These are phyloP conservation scores for Stichodactyla helianthus DNA, from an alignment of 64 coral and sea anemone species.

Conservation along the genomic window DNA sequence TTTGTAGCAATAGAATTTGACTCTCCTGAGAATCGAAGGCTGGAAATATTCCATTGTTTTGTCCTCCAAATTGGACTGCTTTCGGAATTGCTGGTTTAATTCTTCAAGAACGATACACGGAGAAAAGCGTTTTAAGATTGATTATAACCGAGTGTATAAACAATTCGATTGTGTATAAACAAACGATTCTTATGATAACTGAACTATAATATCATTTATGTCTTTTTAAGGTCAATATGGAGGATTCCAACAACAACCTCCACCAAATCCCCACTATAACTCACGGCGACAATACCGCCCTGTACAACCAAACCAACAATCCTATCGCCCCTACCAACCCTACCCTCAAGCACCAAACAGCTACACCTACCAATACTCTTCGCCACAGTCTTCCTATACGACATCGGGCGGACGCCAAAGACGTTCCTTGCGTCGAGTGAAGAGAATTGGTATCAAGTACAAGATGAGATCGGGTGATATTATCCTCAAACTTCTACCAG, in stretches of 20 bases:
- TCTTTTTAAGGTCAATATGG: background rate
- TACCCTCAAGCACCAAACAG: conserved; percentile 5
- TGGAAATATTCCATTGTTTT: too few species aligned
- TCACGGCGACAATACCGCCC: conserved; percentile 4
- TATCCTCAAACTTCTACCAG: conserved; percentile 77
- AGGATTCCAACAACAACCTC: background rate
- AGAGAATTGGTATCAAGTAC: conserved; percentile 45
- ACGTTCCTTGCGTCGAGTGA: conserved; percentile 36
- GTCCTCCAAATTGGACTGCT: too few species aligned
- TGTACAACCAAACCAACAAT: conserved; percentile 31
- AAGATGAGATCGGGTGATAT: conserved; percentile 57
- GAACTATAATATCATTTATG: background rate
- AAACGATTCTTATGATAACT: too few species aligned
- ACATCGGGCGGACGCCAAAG: conserved; percentile 21
- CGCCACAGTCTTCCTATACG: conserved; percentile 27
- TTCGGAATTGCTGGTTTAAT: too few species aligned
- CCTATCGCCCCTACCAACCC: background rate
- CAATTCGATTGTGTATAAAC: too few species aligned
- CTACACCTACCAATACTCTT: conserved; percentile 26
- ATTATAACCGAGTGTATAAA: too few species aligned
- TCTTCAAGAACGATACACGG: too few species aligned
- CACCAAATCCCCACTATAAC: conserved; percentile 8
- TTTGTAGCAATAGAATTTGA: too few species aligned
- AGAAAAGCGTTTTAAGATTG: too few species aligned
- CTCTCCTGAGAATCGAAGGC: too few species aligned